Evolutionary conservation across 2,888 invertebrate genomes (phyloP), one percentile per base, ranked within the genome.

Genomic region (Eupithecia centaureata): DNA sequence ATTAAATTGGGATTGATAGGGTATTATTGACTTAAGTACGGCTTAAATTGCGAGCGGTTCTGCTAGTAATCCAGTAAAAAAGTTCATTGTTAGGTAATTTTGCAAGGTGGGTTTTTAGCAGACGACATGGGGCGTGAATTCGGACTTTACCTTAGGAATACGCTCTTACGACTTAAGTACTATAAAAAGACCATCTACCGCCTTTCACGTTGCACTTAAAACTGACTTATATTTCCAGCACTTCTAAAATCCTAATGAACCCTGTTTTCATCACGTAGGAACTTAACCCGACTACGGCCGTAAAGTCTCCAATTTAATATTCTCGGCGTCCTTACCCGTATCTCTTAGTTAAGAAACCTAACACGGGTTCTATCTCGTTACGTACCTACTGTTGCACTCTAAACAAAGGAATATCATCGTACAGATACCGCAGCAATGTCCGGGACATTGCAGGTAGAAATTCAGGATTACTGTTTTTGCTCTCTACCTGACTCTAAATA

Each of bases 301-400:
- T 69, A 69, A 69, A 65, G 63, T 60, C 32, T 62, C 59, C 54
- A 68, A 68, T 65, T 68, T 68, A 68, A 68, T 68, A 68, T 65
- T 62, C 61, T 65, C 65, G 22, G 62, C 65, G 65, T 61, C 61
- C 57, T 68, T 51, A 64, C 47, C 33, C 64, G 62, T 65, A 69
- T 61, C 65, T 69, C 59, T 63, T 69, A 65, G 65, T 69, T 69
- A 60, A 61, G 68, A 47, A 69, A 66, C 60, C 63, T 62, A 52
- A 65, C 60, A 63, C 60, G 63, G 47, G 47, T 25, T 35, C 51
- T 59, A 60, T 66, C 65, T 63, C 30, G 60, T 65, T 60, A 56
- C 65, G 28, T 60, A 63, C 47, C 57, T 33, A 33, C 0, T 52
- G 35, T 56, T 69, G 65, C 59, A 63, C 63, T 63, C 33, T 28